These are phyloP conservation scores for Eurois occulta DNA, from an alignment of 2,888 invertebrate species.

Conservation along the genomic window DNA sequence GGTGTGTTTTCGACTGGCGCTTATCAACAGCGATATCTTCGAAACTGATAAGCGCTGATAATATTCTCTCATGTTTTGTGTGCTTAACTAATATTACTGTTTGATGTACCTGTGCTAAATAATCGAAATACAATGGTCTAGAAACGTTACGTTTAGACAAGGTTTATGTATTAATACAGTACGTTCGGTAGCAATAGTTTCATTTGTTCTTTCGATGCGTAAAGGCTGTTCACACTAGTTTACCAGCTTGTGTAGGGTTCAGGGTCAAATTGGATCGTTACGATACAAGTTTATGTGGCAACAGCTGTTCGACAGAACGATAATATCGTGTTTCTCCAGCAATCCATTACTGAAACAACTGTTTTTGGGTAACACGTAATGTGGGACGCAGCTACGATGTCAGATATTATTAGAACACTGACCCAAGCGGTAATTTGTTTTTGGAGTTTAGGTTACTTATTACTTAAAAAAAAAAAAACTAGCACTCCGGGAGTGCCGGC, in stretches of 20 bases:
- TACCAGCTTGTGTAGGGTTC: background rate
- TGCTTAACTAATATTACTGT: slow-evolving; percentile 47
- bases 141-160: slow-evolving; percentile 14
- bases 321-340: slow-evolving; percentile 11
- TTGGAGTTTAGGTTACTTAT: background rate
- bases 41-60: slow-evolving; percentile 83
- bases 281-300: slow-evolving; percentile 28
- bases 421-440: background rate
- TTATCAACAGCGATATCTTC: slow-evolving; percentile 79
- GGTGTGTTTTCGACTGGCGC: slow-evolving; percentile 80
- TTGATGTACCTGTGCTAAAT: slow-evolving; percentile 53
- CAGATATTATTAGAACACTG: background rate
- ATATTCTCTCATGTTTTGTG: slow-evolving; percentile 69
- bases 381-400: background rate
- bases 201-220: background rate
- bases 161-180: slow-evolving; percentile 2
- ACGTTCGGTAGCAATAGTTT: background rate
- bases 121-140: slow-evolving; percentile 39
- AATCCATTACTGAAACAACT: slow-evolving; percentile 4
- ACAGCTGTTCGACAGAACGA: slow-evolving; percentile 21
- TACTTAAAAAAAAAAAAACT: too few species aligned
- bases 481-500: too few species aligned
- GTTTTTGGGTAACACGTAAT: slow-evolving; percentile 10
- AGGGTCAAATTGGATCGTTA: slow-evolving; percentile 32
- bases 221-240: slow-evolving; percentile 6